Conservation (phyloP, 2,888 invertebrate species). For the Apamea monoglypha region DNA sequence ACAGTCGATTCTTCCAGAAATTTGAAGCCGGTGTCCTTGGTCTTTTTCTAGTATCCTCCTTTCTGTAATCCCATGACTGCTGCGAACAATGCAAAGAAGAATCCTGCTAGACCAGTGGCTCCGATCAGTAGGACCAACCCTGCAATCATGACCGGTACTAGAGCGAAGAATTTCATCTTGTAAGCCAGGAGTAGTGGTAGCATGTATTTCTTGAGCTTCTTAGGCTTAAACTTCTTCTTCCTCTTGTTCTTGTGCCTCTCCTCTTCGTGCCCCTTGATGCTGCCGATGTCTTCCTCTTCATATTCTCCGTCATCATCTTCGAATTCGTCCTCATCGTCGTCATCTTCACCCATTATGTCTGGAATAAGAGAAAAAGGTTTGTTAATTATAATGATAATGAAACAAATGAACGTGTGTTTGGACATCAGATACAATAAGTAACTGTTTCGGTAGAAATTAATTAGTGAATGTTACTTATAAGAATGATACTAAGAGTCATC, state of each 20-base stretch:
- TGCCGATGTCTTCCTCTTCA: conserved; percentile 72
- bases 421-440: neutral
- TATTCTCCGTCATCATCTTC: conserved; percentile 77
- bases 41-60: conserved; percentile 79
- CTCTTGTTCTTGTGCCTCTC: conserved; percentile 70
- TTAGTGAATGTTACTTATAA: neutral
- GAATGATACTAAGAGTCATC: neutral
- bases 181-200: conserved; percentile 95
- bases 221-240: conserved; percentile 83
- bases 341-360: conserved; percentile 84
- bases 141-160: conserved; percentile 94
- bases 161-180: conserved; percentile 95
- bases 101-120: conserved; percentile 95
- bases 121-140: conserved; percentile 93
- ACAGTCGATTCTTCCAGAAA: conserved; percentile 43
- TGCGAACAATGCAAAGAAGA: conserved; percentile 96
- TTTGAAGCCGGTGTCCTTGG: conserved; percentile 65
- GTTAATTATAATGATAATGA: neutral
- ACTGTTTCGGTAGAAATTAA: neutral
- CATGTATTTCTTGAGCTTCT: conserved; percentile 92
- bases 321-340: conserved; percentile 79
- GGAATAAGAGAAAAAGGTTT: conserved; percentile 53
- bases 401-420: too few relatives aligned
- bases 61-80: conserved; percentile 94
- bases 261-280: conserved; percentile 63